Base-by-base conservation (phyloP, 2,797 vertebrate genomes). In the Melanotaenia maccullochi region DNA sequence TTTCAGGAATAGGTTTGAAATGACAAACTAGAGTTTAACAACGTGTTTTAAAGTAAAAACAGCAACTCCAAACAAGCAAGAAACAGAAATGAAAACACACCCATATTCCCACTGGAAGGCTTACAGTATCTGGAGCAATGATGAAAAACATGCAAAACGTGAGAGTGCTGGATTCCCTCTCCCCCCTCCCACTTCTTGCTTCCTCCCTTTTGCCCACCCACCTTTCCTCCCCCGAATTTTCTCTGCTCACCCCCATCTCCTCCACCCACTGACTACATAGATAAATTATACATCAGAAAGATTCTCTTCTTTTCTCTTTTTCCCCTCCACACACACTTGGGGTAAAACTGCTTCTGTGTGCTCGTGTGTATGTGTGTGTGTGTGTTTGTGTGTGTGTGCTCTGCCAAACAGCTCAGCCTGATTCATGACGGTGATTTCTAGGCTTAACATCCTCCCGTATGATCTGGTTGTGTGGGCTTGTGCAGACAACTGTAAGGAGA, bases 241-340 rank as follows among this genome's bases (percentile, higher is more conserved):
- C 78, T 67, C 66, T 80, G 61, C 75, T 82, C 79, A 67, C 28
- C 77, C 75, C 71, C 71, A 71, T 56, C 82, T 77, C 69, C 68
- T 71, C 78, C 66, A 18, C 89, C 82, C 86, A 79, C 85, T 75
- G 68, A 84, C 84, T 75, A 73, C 83, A 83, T 14, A n/a, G 70
- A 85, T 92, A 70, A 90, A 93, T 93, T 90, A 92, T 89, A 92
- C 87, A 92, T 92, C 84, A 85, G 79, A 92, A 84, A 89, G 70
- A 60, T 79, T 71, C 63, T 76, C 70, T 68, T 69, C 75, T 44
- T 62, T 75, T 71, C 75, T 73, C 57, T 33, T 33, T 59, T 68
- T 82, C 64, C 44, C 49, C 67, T 65, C 47, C 42, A 25, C 66
- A 75, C 78, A 65, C 65, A 25, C 61, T 30, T 30, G 42, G 38